phyloP scores from a whole-genome alignment of 2,797 vertebrate genomes.

The Calcarius lapponicus region DNA sequence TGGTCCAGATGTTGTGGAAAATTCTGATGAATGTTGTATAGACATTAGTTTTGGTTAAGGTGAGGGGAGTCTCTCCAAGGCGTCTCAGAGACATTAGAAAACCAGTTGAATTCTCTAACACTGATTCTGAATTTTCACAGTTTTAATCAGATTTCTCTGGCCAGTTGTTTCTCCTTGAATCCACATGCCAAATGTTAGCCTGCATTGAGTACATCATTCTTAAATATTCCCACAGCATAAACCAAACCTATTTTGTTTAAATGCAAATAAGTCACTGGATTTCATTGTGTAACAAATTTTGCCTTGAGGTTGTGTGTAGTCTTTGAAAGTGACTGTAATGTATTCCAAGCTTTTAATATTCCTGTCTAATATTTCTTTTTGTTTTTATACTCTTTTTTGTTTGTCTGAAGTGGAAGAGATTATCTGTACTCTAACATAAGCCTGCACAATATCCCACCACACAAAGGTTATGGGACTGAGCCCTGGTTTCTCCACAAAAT shows the following conservation, averaged over 20 bases:
- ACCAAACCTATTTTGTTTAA: neutral
- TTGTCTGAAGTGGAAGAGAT: slow-evolving; percentile 60
- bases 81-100: neutral
- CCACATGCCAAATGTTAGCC: neutral
- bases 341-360: slow-evolving; percentile 33
- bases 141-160: neutral
- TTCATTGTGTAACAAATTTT: neutral
- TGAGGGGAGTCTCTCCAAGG: neutral
- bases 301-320: neutral
- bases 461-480: slow-evolving; percentile 46
- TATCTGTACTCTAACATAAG: slow-evolving; percentile 58
- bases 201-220: neutral
- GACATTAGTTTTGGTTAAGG: neutral
- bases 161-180: neutral
- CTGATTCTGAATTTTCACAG: neutral
- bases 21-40: neutral
- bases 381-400: slow-evolving; percentile 31
- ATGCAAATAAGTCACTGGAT: neutral
- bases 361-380: slow-evolving; percentile 33
- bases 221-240: slow-evolving; percentile 9
- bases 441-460: slow-evolving; percentile 6
- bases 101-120: neutral
- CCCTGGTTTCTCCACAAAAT: slow-evolving; percentile 14
- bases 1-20: neutral
- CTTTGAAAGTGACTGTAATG: slow-evolving; percentile 3